Conservation (phyloP, 2,888 invertebrate genomes). For the Tetragnatha montana region DNA sequence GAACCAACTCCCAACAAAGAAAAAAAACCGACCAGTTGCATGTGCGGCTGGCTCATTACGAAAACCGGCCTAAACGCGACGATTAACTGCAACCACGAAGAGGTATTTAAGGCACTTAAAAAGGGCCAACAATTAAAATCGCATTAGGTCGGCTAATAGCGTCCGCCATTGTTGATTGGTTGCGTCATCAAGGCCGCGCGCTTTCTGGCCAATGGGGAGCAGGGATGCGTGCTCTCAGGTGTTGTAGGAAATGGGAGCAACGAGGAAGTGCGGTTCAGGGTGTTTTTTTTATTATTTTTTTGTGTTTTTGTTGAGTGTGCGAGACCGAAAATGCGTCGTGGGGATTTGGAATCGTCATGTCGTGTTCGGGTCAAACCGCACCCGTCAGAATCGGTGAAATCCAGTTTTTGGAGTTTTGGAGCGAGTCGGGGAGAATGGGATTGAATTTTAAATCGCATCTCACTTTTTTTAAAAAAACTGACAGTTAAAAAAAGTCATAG, state of each 20-base stretch:
- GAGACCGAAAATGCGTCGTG: not conserved
- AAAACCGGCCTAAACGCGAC: constrained; percentile 1
- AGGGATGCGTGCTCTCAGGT: constrained; percentile 26
- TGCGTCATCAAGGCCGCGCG: constrained; percentile 64
- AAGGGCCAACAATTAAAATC: constrained; percentile 59
- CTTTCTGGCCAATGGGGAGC: constrained; percentile 32
- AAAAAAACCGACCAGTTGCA: not conserved
- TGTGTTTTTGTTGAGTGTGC: not conserved
- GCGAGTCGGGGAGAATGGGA: too few species aligned
- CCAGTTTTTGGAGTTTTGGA: too few species aligned
- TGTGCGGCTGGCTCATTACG: constrained; percentile 3
- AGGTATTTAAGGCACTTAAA: constrained; percentile 59
- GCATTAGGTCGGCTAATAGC: constrained; percentile 42
- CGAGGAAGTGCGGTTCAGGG: too few species aligned
- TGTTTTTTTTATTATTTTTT: too few species aligned
- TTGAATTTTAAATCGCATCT: too few species aligned
- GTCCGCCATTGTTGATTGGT: constrained; percentile 57
- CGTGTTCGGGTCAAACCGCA: too few species aligned
- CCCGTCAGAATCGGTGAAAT: not conserved
- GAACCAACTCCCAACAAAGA: not conserved
- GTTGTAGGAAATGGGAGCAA: constrained; percentile 2
- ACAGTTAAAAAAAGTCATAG: too few species aligned
- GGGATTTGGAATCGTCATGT: not conserved
- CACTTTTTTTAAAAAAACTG: too few species aligned
- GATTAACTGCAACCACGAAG: constrained; percentile 34